Conservation (phyloP, 2,113 vertebrate species). For the Laticauda colubrina region DNA sequence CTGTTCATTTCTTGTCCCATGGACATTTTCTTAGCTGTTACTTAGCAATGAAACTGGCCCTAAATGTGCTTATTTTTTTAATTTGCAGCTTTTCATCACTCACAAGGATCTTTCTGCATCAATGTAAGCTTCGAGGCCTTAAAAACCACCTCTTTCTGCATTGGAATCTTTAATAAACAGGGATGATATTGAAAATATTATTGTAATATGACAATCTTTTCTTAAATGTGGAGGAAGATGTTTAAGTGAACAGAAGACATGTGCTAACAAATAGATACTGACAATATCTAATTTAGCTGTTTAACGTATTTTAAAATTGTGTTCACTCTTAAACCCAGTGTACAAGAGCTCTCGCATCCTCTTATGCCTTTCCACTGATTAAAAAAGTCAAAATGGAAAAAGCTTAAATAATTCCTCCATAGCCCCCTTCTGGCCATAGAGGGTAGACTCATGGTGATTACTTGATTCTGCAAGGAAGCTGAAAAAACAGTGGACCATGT, state of each 20-base stretch:
- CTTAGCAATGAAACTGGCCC: constrained; percentile 30
- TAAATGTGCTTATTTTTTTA: constrained; percentile 24
- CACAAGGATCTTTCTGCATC: constrained; percentile 28
- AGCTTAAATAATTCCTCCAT: background rate
- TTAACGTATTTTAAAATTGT: background rate
- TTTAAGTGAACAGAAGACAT: constrained; percentile 8
- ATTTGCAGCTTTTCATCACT: constrained; percentile 33
- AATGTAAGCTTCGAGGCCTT: background rate
- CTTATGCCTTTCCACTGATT: background rate
- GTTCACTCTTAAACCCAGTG: background rate
- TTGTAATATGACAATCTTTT: background rate
- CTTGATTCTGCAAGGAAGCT: background rate
- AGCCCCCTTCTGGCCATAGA: background rate
- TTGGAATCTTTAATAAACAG: background rate
- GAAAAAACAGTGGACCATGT: too few species aligned
- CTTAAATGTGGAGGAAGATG: background rate
- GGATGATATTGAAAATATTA: constrained; percentile 2
- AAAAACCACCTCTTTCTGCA: constrained; percentile 18
- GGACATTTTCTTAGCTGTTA: constrained; percentile 32
- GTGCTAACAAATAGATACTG: background rate
- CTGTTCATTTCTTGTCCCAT: background rate
- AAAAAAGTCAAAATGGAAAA: background rate
- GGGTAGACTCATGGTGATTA: background rate
- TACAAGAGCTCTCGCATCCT: background rate
- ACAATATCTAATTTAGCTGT: background rate